phyloP scores from a whole-genome alignment of 2,888 invertebrate species.

The Galerucella nymphaeae region DNA sequence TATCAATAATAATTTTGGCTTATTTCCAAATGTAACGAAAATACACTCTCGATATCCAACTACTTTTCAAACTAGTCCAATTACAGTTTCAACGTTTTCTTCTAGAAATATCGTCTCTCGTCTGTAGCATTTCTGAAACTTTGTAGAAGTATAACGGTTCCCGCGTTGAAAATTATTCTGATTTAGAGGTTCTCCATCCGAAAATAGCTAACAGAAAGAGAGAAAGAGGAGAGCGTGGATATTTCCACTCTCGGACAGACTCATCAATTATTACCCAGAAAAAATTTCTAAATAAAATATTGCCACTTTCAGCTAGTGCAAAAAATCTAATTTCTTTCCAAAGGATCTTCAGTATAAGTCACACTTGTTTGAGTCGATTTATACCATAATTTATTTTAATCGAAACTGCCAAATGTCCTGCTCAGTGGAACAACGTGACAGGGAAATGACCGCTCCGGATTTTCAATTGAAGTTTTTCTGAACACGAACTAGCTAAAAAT shows the following conservation, averaged over 20 bases:
- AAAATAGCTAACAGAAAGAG: constrained; percentile 28
- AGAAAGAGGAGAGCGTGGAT: constrained; percentile 5
- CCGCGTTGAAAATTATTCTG: constrained; percentile 49
- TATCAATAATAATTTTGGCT: constrained; percentile 10
- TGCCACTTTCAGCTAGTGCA: constrained; percentile 9
- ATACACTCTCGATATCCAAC: constrained; percentile 7
- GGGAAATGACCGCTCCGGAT: too few relatives aligned
- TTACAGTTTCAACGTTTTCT: constrained; percentile 24
- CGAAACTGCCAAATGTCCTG: too few relatives aligned
- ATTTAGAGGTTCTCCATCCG: constrained; percentile 43
- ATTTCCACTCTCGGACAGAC: constrained; percentile 23
- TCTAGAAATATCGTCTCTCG: constrained; percentile 25
- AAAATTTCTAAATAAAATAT: constrained; percentile 29
- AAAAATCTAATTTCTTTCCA: constrained; percentile 11
- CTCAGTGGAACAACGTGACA: too few relatives aligned
- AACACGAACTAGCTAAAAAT: too few relatives aligned
- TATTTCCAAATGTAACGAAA: constrained; percentile 14
- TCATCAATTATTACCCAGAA: constrained; percentile 21
- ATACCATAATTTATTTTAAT: too few relatives aligned
- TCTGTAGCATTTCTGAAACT: constrained; percentile 33
- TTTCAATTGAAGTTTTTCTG: too few relatives aligned
- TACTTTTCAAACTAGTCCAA: constrained; percentile 20
- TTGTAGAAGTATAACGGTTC: constrained; percentile 42
- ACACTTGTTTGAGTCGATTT: too few relatives aligned
- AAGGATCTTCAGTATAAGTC: not conserved